Evolutionary conservation across 2,113 vertebrate genomes (phyloP).

Genomic region (Calidris pygmaea): DNA sequence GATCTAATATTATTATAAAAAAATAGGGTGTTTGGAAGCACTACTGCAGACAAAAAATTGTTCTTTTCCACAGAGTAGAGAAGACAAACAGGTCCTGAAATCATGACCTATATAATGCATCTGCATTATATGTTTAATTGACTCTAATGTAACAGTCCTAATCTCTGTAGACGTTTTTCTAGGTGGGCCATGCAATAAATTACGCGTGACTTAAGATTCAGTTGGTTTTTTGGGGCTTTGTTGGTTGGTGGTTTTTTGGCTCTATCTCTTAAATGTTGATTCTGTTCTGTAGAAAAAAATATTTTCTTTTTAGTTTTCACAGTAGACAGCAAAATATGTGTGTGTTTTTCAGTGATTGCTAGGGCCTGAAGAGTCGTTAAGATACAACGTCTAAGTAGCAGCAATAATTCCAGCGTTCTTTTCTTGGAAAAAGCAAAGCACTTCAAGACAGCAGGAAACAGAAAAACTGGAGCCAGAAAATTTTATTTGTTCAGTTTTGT

Average conservation of each 20-base stretch:
- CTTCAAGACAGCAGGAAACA: background rate
- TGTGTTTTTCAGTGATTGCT: background rate
- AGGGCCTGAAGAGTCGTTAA: background rate
- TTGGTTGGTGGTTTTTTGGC: background rate
- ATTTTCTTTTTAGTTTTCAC: background rate
- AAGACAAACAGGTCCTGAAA: background rate
- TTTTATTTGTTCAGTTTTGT: background rate
- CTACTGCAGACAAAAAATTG: background rate
- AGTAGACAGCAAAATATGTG: accelerated
- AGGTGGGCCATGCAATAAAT: background rate
- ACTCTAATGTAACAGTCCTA: background rate
- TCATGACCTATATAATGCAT: background rate
- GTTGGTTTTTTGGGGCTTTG: accelerated
- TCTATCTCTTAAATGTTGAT: background rate
- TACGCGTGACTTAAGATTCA: background rate
- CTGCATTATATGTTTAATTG: background rate
- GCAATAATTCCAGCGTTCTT: background rate
- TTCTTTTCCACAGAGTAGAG: background rate
- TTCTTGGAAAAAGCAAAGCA: background rate
- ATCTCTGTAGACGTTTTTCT: background rate
- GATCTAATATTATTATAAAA: background rate
- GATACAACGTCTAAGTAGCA: background rate
- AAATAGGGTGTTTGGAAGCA: background rate
- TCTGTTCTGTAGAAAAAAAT: background rate
- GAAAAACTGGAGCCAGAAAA: background rate